Percentiles rank a stretch among this genome's conserved stretches.
Evolutionary conservation across 2,113 vertebrate genomes (phyloP).

Genomic region (Syngnathus typhle): DNA sequence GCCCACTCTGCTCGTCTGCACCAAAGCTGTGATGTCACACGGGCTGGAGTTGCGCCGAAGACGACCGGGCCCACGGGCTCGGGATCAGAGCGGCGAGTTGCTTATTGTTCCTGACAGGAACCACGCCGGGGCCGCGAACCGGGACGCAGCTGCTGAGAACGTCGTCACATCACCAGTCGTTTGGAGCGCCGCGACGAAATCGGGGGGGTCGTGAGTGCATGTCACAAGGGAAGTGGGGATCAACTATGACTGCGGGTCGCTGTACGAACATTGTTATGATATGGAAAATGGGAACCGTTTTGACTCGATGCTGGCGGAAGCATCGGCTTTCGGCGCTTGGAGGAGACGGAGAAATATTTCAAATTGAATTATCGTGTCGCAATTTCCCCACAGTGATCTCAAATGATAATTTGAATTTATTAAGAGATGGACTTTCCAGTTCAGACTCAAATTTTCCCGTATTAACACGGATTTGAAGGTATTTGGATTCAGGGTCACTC

Average conservation of each 20-base stretch:
- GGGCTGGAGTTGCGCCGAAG: conserved; percentile 14
- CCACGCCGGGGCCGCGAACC: conserved; percentile 60
- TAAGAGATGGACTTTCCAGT: neutral
- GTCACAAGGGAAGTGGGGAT: conserved; percentile 49
- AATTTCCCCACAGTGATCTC: too few relatives aligned
- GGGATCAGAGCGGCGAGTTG: conserved; percentile 24
- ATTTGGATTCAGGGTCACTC: neutral
- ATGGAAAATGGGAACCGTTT: conserved; percentile 21
- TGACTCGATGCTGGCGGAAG: neutral
- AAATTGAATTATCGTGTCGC: neutral
- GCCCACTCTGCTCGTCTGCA: neutral
- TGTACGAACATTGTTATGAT: conserved; percentile 14
- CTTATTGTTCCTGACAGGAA: conserved; percentile 68
- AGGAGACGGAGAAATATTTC: neutral
- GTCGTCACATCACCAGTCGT: conserved; percentile 42
- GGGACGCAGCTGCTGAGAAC: conserved; percentile 54
- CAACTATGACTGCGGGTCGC: conserved; percentile 44
- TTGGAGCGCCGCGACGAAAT: conserved; percentile 36
- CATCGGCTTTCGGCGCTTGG: neutral
- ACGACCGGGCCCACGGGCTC: conserved; percentile 42
- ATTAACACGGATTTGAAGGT: too few relatives aligned
- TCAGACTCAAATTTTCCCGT: neutral
- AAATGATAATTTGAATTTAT: too few relatives aligned
- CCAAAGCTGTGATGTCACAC: neutral
- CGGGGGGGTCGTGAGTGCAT: conserved; percentile 28